A percentile compares a stretch with the other conserved stretches of the same genome.
Conservation (phyloP, 35 echinoderm and acorn worm genomes). For the Stichopus chloronotus region DNA sequence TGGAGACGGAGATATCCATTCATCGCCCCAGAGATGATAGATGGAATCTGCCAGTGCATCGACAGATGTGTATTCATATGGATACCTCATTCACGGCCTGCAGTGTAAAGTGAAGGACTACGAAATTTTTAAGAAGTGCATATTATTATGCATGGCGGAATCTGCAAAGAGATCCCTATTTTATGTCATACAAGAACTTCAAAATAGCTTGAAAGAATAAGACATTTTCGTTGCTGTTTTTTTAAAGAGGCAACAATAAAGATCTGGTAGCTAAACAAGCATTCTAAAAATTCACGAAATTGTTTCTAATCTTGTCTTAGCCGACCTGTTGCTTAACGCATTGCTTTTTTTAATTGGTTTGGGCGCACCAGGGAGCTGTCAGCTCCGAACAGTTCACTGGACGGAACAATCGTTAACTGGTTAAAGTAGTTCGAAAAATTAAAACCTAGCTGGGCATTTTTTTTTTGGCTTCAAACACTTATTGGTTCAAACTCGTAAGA, state of each 20-base stretch:
- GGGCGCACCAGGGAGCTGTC: not conserved
- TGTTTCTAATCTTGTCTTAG: not conserved
- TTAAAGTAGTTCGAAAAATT: not conserved
- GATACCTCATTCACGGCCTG: not conserved
- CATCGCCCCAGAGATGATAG: not conserved
- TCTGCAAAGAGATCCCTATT: conserved; percentile 10
- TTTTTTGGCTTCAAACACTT: not conserved
- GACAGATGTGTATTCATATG: conserved; percentile 7
- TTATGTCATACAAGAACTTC: conserved; percentile 24
- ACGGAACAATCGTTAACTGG: not conserved
- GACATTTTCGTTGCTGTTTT: not conserved
- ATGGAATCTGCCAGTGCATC: conserved; percentile 7
- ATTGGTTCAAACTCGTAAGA: not conserved
- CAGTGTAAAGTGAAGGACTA: not conserved
- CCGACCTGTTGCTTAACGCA: conserved; percentile 22
- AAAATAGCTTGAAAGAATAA: conserved; percentile 9
- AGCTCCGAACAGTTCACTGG: no score
- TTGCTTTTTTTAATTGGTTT: not conserved
- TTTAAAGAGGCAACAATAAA: not conserved
- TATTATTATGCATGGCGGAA: conserved; percentile 15
- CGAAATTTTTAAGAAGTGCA: not conserved
- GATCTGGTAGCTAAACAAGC: not conserved
- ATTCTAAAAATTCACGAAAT: conserved; percentile 7
- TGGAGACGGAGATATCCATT: conserved; percentile 23
- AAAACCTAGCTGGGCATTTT: conserved; percentile 5